Evolutionary conservation across 2,113 vertebrate species (phyloP).

Genomic region (Lampris megalopsis): DNA sequence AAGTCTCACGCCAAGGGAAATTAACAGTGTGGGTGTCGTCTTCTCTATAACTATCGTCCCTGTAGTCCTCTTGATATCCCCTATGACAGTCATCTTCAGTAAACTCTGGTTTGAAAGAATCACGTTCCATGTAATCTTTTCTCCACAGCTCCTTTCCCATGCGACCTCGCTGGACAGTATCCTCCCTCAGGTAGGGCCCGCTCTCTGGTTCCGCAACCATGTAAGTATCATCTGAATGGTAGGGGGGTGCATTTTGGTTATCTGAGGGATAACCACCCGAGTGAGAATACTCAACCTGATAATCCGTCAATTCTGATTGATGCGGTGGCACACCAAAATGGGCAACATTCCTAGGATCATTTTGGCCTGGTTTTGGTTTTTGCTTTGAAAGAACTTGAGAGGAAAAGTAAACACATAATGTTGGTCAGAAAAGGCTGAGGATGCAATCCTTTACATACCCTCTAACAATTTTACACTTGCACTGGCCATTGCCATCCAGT

Average conservation of each 20-base stretch:
- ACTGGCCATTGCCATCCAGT: too few relatives aligned
- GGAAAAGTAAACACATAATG: background rate
- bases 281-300: background rate
- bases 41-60: constrained; percentile 34
- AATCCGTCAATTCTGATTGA: constrained; percentile 16
- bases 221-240: constrained; percentile 21
- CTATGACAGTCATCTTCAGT: constrained; percentile 26
- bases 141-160: background rate
- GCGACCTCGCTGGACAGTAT: background rate
- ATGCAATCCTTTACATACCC: background rate
- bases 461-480: background rate
- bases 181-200: background rate
- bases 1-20: constrained; percentile 12
- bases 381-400: constrained; percentile 44
- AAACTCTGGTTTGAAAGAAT: constrained; percentile 2
- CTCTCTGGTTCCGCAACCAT: constrained; percentile 6
- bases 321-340: background rate
- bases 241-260: background rate
- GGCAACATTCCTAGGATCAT: background rate
- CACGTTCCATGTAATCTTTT: constrained; percentile 14
- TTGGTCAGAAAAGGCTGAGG: background rate
- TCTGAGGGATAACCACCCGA: background rate
- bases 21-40: background rate
- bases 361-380: constrained; percentile 12
- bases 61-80: constrained; percentile 17